phyloP scores from a whole-genome alignment of 2,797 vertebrate species.

The Champsocephalus gunnari region DNA sequence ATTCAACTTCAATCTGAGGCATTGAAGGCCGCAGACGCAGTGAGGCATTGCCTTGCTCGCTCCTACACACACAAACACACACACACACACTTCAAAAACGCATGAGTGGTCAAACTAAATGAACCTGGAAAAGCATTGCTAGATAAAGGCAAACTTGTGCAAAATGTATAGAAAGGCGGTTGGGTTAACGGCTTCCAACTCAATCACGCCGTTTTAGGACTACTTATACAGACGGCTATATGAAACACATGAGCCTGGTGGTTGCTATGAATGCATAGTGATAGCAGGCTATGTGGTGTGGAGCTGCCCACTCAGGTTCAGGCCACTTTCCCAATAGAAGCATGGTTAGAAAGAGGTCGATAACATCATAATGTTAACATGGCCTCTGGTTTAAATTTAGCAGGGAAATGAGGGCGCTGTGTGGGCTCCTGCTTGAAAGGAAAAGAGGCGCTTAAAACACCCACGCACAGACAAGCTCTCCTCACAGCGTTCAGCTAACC shows the following conservation, averaged over 20 bases:
- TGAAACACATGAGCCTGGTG: slow-evolving; percentile 37
- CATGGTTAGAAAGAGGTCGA: slow-evolving; percentile 64
- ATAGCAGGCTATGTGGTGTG: slow-evolving; percentile 39
- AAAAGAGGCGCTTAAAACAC: slow-evolving; percentile 75
- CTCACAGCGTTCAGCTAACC: slow-evolving; percentile 65
- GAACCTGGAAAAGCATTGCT: slow-evolving; percentile 66
- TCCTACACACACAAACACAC: slow-evolving; percentile 20
- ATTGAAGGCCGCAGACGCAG: slow-evolving; percentile 71
- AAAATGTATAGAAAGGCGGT: slow-evolving; percentile 31
- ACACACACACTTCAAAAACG: slow-evolving; percentile 52
- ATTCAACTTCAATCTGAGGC: slow-evolving; percentile 75
- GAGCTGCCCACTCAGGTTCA: slow-evolving; percentile 67
- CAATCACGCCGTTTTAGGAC: slow-evolving; percentile 30
- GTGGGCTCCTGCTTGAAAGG: slow-evolving; percentile 78
- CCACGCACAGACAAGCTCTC: slow-evolving; percentile 71
- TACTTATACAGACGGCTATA: slow-evolving; percentile 17
- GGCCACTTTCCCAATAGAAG: slow-evolving; percentile 59
- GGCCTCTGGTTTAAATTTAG: slow-evolving; percentile 83
- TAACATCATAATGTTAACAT: slow-evolving; percentile 70
- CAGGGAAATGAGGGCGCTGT: slow-evolving; percentile 79
- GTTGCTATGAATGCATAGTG: slow-evolving; percentile 26
- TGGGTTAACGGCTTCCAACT: slow-evolving; percentile 50
- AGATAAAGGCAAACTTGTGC: slow-evolving; percentile 64
- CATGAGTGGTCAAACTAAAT: slow-evolving; percentile 79
- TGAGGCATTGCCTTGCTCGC: slow-evolving; percentile 60